Evolutionary conservation across 2,113 vertebrate species (phyloP).

Genomic region (Urocynchramus pylzowi): DNA sequence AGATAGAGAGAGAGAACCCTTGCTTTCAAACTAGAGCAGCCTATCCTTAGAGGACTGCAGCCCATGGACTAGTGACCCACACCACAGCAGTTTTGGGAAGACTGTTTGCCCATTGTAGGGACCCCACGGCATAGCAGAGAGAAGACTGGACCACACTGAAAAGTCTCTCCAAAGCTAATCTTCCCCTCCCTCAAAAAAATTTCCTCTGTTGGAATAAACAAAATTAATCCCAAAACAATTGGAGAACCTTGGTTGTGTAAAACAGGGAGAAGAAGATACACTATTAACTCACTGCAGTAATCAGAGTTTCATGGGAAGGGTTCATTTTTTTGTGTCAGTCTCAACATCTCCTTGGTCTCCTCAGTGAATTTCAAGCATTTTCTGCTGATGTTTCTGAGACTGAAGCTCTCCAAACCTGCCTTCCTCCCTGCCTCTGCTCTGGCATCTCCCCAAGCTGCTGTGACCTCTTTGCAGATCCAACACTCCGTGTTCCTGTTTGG

Average conservation of each 20-base stretch:
- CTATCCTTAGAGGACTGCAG: neutral
- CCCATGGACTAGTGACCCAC: neutral
- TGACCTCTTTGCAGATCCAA: neutral
- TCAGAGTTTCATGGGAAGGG: neutral
- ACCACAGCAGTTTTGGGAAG: neutral
- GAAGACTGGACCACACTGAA: neutral
- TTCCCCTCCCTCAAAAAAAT: neutral
- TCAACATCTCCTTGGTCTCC: neutral
- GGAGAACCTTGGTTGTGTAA: too few species aligned
- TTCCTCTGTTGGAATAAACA: neutral
- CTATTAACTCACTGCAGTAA: neutral
- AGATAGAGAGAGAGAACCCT: neutral
- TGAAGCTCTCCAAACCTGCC: neutral
- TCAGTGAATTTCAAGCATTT: accelerated
- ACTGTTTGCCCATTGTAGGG: neutral
- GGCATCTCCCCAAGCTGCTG: neutral
- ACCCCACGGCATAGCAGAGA: neutral
- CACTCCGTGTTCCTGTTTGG: accelerated
- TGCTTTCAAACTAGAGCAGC: neutral
- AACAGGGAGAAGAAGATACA: accelerated
- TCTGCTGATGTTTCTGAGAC: neutral
- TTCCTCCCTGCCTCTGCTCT: neutral
- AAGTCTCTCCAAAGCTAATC: neutral
- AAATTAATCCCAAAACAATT: neutral
- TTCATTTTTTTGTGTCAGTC: neutral